These are phyloP conservation scores for Chromoteleia sp. DNA, from an alignment of 2,888 invertebrate genomes.

Conservation along the genomic window DNA sequence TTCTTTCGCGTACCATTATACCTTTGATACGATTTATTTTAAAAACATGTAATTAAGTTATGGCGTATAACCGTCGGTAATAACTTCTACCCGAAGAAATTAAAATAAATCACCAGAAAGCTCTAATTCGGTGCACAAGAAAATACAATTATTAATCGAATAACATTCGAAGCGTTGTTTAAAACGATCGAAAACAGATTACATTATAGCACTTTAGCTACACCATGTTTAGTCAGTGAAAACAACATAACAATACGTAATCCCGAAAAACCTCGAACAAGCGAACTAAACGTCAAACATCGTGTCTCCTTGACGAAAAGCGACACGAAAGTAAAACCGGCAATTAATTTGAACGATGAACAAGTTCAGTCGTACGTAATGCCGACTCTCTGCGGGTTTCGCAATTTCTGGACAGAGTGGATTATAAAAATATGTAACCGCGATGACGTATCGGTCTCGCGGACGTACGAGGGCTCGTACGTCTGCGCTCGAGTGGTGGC, in stretches of 20 bases:
- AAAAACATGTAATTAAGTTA: too few relatives aligned
- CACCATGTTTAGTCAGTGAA: not conserved
- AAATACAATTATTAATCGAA: too few relatives aligned
- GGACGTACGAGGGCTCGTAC: not conserved
- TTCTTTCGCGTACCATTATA: too few relatives aligned
- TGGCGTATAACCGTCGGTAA: too few relatives aligned
- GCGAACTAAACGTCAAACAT: slow-evolving; percentile 22
- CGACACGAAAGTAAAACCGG: slow-evolving; percentile 36
- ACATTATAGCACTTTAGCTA: too few relatives aligned
- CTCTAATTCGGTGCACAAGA: too few relatives aligned
- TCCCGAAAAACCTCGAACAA: slow-evolving; percentile 13
- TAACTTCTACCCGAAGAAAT: too few relatives aligned
- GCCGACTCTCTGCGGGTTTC: not conserved
- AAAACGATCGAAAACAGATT: too few relatives aligned
- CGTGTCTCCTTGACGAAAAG: slow-evolving; percentile 24
- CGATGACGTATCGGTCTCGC: slow-evolving; percentile 32
- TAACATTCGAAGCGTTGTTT: not conserved
- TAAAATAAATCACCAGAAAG: too few relatives aligned
- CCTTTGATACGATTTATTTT: too few relatives aligned
- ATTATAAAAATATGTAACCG: slow-evolving; percentile 31
- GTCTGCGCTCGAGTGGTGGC: slow-evolving; percentile 40
- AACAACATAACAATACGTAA: not conserved
- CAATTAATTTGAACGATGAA: slow-evolving; percentile 50
- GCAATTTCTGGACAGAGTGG: slow-evolving; percentile 21
- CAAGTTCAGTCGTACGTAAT: slow-evolving; percentile 18